Base-by-base conservation (phyloP, 1,140 invertebrate genomes). In the Palaemon carinicauda region DNA sequence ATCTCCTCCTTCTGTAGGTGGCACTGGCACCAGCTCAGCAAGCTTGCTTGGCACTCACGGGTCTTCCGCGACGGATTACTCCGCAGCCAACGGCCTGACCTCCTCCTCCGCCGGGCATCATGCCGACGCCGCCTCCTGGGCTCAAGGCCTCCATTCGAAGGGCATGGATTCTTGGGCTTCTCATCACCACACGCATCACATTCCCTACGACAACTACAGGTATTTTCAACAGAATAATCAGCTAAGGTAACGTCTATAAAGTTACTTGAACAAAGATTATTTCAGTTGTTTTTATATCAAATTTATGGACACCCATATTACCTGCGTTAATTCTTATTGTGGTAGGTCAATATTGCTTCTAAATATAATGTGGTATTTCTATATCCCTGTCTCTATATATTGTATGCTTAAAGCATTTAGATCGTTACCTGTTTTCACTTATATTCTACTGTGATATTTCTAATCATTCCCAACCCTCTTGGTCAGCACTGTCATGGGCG, bases 201-300 rank as follows among this genome's bases (percentile, higher is more conserved):
- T 86, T n/a, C 83, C 83, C 21, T 86, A 86, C 27, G 83, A 86
- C 60, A 86, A 86, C 60, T 86, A 86, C 77, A 86, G 75, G 83
- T 86, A 5, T 41, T 19, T 17, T 27, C 60, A n/a, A n/a, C n/a
- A 27, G 21, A 29, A 14, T 7, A 14, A 14, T 0, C 29, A 21
- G 19, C 1, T 14, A 9, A 27, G n/a, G 21, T 41, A 9, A 41
- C 7, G 7, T 9, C 12, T 41, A 12, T 12, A 41, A 41, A 1
- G 12, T 41, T 12, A 5, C 12, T 41, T 12, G 12, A 41, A 1
- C 7, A 9, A 41, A 41, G 41, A 41, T 41, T 41, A 3, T 41
- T 41, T 41, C 9, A 9, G 41, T 41, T 41, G 1, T 41, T 0
- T 41, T 41, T 41, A 41, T 41, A 41, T 41, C 9, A 41, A 3